Evolutionary conservation across 2,113 vertebrate genomes (phyloP), one percentile per base, ranked within the genome.

Genomic region (Heteronetta atricapilla): DNA sequence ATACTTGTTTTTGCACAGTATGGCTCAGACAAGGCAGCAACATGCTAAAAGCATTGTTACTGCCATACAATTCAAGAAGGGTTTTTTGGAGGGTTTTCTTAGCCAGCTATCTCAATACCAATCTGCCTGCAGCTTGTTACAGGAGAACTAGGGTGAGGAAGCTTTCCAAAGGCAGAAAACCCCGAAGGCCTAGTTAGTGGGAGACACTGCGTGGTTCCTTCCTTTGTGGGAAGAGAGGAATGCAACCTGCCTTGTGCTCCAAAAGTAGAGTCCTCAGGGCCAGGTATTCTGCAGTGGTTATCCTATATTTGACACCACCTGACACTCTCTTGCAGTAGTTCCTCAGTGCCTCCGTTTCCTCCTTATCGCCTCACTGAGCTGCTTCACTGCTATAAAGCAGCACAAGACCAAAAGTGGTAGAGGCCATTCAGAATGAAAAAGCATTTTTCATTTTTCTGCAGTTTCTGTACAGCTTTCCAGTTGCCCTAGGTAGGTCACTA

Each of bases 1-100:
- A 88, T 93, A 88, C 94, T 93, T 90, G 94, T 93, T 97, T 96
- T 76, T 81, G 88, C 80, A 94, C 69, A 81, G 44, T 50, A 42
- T 50, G 17, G 26, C 56, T 74, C 78, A 75, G 80, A 89, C 56
- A 90, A 94, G 82, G 80, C 95, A 94, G 93, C 89, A 90, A 88
- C 79, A 91, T 93, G 93, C 82, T 93, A 29, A 86, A 93, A 80
- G 93, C 86, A 72, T 67, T 84, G 44, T 91, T 95, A 86, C 72
- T 68, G 69, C 80, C 25, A 8, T 86, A 66, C 88, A 72, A 26
- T 66, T 86, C 76, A 90, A 86, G 62, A 64, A 83, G 46, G 46
- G 73, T 89, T 86, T 84, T 81, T 77, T 93, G 94, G 87, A 94
- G 77, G 42, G 38, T 60, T 86, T 94, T 96, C 84, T 86, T 76